phyloP scores from a whole-genome alignment of 92 coral and sea anemone species.

The Zoanthus gigantus region DNA sequence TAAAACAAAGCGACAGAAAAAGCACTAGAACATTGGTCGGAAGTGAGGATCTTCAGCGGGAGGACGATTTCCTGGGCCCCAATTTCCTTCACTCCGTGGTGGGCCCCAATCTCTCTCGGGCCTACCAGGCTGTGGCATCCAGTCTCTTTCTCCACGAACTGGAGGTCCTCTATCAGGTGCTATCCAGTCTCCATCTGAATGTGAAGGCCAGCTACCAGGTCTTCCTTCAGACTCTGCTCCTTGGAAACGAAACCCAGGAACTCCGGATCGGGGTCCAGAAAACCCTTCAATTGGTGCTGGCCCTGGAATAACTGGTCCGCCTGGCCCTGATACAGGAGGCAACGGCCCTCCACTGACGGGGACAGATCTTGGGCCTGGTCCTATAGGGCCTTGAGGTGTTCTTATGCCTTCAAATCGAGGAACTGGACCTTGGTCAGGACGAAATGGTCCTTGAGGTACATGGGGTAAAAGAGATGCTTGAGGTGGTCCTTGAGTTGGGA shows the following conservation, averaged over 20 bases:
- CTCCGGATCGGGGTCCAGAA: slow-evolving; percentile 82
- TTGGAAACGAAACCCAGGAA: slow-evolving; percentile 86
- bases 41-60: slow-evolving; percentile 89
- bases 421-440: slow-evolving; percentile 83
- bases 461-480: slow-evolving; percentile 80
- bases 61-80: slow-evolving; percentile 84
- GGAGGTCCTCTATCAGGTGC: slow-evolving; percentile 91
- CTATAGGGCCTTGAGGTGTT: slow-evolving; percentile 76
- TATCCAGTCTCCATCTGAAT: slow-evolving; percentile 92
- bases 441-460: slow-evolving; percentile 80
- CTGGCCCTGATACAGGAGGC: slow-evolving; percentile 48
- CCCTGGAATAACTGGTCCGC: slow-evolving; percentile 58
- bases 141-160: slow-evolving; percentile 89
- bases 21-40: slow-evolving; percentile 75
- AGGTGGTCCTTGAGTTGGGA: slow-evolving; percentile 85
- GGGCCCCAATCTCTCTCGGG: slow-evolving; percentile 95
- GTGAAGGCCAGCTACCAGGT: slow-evolving; percentile 83
- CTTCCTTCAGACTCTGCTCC: slow-evolving; percentile 78
- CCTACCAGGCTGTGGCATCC: slow-evolving; percentile 95
- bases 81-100: slow-evolving; percentile 78
- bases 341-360: slow-evolving; percentile 40
- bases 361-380: slow-evolving; percentile 59
- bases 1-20: not conserved
- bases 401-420: slow-evolving; percentile 91
- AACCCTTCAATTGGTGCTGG: slow-evolving; percentile 82